Conservation (phyloP, 1,140 invertebrate species). For the Pomacea maculata region DNA sequence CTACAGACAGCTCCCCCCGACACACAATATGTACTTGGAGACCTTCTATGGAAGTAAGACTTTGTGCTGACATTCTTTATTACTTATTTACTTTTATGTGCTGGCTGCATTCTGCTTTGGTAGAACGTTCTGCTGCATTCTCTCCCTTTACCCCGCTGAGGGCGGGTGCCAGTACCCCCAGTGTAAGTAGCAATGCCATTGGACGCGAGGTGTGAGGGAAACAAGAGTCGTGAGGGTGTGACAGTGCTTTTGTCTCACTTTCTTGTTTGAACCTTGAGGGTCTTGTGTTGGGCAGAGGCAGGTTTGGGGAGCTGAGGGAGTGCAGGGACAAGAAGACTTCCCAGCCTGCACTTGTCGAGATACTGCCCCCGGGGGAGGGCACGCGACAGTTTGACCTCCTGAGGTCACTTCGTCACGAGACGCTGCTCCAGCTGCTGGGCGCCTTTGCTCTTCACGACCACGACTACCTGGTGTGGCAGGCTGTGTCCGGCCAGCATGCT, state of each 20-base stretch:
- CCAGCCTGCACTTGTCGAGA: conserved; percentile 12
- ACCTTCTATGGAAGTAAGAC: conserved; percentile 28
- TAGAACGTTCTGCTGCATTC: too few species aligned
- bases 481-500: conserved; percentile 90
- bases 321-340: conserved; percentile 65
- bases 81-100: too few species aligned
- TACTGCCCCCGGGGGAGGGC: conserved; percentile 27
- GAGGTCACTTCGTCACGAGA: conserved; percentile 82
- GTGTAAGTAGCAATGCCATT: too few species aligned
- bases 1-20: conserved; percentile 17
- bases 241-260: too few species aligned
- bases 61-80: background rate
- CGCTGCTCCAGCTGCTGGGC: conserved; percentile 78
- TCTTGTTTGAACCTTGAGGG: too few species aligned
- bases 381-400: conserved; percentile 81
- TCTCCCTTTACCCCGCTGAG: too few species aligned
- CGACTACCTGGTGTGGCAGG: conserved; percentile 81
- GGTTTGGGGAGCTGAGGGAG: conserved; percentile 85
- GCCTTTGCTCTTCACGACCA: conserved; percentile 51
- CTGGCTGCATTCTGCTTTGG: too few species aligned
- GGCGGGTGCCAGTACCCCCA: too few species aligned
- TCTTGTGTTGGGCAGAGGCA: conserved; percentile 71
- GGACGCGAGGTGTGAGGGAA: too few species aligned
- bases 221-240: too few species aligned
- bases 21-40: conserved; percentile 22